Conservation (phyloP, 2,888 invertebrate species). For the Mimachlamys varia region DNA sequence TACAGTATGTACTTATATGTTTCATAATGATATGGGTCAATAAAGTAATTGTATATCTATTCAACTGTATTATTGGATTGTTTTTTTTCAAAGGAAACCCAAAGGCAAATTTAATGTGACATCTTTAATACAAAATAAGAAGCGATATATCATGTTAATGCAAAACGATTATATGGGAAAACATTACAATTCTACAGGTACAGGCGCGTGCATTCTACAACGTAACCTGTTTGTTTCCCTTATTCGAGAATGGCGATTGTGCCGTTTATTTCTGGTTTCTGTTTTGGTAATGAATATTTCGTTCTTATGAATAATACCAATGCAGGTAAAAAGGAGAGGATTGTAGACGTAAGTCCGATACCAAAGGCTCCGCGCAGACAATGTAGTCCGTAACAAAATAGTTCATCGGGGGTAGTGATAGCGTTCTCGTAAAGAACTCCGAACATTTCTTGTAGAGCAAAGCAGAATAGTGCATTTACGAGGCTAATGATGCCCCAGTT, state of each 20-base stretch:
- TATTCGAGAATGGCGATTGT: conserved; percentile 10
- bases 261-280: conserved; percentile 9
- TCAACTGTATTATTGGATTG: too few species aligned
- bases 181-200: too few species aligned
- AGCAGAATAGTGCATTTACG: background rate
- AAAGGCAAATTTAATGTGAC: too few species aligned
- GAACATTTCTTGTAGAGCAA: background rate
- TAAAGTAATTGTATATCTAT: too few species aligned
- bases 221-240: too few species aligned
- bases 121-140: too few species aligned
- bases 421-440: background rate
- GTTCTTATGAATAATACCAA: background rate
- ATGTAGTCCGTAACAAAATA: conserved; percentile 7
- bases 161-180: too few species aligned
- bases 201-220: too few species aligned
- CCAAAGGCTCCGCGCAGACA: background rate
- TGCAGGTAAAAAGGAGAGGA: background rate
- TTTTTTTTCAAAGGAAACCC: too few species aligned
- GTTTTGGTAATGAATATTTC: background rate
- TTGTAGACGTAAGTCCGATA: background rate
- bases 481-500: conserved; percentile 25
- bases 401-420: background rate
- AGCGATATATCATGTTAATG: too few species aligned
- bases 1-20: too few species aligned
- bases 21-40: too few species aligned